Conservation (phyloP, 2,888 invertebrate species). For the Rhopalosiphum nymphaeae region DNA sequence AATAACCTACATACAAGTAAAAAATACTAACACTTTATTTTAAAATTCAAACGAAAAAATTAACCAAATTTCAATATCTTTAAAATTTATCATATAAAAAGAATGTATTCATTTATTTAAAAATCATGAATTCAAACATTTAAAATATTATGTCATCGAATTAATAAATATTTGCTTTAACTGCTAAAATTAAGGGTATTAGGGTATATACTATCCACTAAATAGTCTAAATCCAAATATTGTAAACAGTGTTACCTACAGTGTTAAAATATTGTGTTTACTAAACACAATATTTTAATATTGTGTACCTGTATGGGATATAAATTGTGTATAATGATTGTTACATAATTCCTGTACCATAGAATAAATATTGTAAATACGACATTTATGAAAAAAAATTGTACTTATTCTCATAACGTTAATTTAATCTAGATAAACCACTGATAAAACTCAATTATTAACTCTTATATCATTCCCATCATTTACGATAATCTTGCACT, state of each 20-base stretch:
- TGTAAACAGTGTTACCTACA: no score
- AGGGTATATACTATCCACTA: neutral
- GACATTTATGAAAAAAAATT: neutral
- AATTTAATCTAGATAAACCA: neutral
- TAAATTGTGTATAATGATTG: neutral
- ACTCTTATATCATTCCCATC: neutral
- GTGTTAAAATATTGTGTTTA: no score
- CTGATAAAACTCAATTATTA: neutral
- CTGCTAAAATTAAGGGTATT: neutral
- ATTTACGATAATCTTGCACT: neutral
- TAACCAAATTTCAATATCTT: neutral
- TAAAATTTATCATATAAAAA: no score
- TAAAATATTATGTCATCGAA: neutral
- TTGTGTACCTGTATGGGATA: neutral
- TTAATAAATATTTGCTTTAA: neutral
- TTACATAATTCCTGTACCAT: no score
- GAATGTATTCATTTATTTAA: no score
- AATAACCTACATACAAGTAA: neutral
- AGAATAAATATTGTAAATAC: neutral
- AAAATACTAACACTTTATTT: neutral
- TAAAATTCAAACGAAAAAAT: neutral
- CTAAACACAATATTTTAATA: no score
- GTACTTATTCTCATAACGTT: neutral
- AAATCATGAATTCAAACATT: no score
- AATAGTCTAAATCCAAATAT: neutral